These are phyloP conservation scores for Ylistrum balloti DNA, from an alignment of 1,140 invertebrate species.

Conservation along the genomic window DNA sequence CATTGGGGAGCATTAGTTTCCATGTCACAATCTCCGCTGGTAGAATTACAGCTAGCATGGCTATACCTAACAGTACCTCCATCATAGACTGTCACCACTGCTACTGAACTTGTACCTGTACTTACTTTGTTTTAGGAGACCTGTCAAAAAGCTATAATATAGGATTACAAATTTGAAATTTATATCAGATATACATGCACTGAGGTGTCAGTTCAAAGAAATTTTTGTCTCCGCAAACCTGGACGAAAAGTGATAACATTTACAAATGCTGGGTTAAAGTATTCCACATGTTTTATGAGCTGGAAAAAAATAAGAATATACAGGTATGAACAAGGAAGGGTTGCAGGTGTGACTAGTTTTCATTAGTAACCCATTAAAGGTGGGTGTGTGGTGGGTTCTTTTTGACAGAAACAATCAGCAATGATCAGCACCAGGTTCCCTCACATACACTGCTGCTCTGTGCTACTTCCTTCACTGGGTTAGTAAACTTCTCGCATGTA, in stretches of 20 bases:
- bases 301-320: too few species aligned
- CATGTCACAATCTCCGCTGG: neutral
- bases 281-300: too few species aligned
- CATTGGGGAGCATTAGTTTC: neutral
- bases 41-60: neutral
- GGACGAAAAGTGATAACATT: too few species aligned
- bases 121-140: too few species aligned
- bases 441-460: neutral
- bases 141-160: too few species aligned
- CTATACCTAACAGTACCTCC: neutral
- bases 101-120: too few species aligned
- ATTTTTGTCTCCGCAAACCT: too few species aligned
- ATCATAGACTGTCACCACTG: neutral
- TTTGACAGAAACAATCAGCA: conserved; percentile 19
- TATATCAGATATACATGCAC: too few species aligned
- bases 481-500: neutral
- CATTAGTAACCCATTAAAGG: conserved; percentile 6
- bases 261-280: too few species aligned
- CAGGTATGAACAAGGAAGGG: neutral
- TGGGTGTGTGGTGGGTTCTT: neutral
- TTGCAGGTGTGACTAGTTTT: neutral
- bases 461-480: neutral
- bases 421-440: neutral
- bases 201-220: too few species aligned
- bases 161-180: too few species aligned